Conservation (phyloP, 1,140 invertebrate species). For the Gryllus bimaculatus region DNA sequence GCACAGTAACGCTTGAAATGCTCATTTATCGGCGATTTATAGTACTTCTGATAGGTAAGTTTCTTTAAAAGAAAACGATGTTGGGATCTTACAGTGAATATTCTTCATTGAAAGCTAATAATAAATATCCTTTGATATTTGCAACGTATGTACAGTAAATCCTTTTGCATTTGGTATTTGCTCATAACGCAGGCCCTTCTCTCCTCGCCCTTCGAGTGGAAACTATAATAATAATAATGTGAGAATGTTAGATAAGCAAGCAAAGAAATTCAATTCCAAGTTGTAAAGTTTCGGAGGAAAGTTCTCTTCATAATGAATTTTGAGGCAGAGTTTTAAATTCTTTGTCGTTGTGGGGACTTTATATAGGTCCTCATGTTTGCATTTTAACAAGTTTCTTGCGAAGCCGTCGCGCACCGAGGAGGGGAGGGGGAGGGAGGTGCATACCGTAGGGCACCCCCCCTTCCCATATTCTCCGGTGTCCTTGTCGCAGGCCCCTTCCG, state of each 20-base stretch:
- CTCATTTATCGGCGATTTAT: too few relatives aligned
- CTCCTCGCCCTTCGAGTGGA: neutral
- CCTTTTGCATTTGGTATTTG: too few relatives aligned
- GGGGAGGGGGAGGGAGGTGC: neutral
- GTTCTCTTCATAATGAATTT: neutral
- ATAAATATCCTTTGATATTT: too few relatives aligned
- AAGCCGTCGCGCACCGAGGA: too few relatives aligned
- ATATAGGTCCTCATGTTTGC: neutral
- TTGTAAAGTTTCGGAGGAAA: neutral
- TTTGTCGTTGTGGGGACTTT: neutral
- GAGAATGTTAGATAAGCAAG: slow-evolving; percentile 4
- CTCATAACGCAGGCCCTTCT: neutral
- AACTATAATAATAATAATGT: neutral
- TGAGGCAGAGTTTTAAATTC: neutral
- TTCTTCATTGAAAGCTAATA: too few relatives aligned
- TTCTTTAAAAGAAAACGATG: too few relatives aligned
- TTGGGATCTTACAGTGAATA: too few relatives aligned
- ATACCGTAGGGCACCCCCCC: neutral
- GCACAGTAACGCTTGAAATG: too few relatives aligned
- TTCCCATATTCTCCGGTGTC: too few relatives aligned
- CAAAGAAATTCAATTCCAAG: slow-evolving; percentile 5
- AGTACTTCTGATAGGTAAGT: too few relatives aligned
- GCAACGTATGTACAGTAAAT: too few relatives aligned
- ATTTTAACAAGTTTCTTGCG: neutral
- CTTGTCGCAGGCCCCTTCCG: too few relatives aligned